Conservation (phyloP, 2,888 invertebrate genomes). For the Rotaria magnacalcarata region DNA sequence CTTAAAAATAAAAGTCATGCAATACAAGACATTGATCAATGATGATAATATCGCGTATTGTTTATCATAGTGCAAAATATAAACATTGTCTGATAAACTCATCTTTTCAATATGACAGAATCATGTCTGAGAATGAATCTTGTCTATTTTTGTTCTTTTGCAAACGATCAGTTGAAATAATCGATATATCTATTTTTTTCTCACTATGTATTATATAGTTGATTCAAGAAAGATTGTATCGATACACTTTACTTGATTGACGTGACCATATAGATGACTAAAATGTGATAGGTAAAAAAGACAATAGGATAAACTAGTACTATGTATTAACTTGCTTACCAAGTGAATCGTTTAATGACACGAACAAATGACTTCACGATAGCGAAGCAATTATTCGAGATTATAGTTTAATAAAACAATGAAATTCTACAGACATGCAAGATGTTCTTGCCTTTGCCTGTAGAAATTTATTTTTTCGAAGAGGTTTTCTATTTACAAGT, state of each 20-base stretch:
- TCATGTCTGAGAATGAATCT: background rate
- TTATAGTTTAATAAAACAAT: too few species aligned
- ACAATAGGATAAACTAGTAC: background rate
- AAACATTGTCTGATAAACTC: background rate
- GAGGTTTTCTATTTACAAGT: too few species aligned
- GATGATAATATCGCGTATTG: background rate
- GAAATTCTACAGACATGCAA: too few species aligned
- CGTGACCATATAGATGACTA: background rate
- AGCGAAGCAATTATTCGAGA: background rate
- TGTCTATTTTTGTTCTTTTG: background rate
- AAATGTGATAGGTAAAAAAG: slow-evolving; percentile 7
- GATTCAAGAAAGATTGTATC: background rate
- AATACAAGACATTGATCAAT: background rate
- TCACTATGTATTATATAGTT: background rate
- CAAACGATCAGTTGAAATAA: background rate
- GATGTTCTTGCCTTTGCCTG: too few species aligned
- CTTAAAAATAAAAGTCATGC: background rate
- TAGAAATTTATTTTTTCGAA: too few species aligned
- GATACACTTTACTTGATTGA: slow-evolving; percentile 9
- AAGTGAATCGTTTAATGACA: background rate
- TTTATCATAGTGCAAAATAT: background rate
- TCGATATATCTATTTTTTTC: background rate
- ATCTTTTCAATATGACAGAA: background rate
- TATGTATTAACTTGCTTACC: background rate
- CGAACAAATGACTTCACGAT: background rate